Evolutionary conservation across 1,140 invertebrate species (phyloP).

Genomic region (Halictus rubicundus): DNA sequence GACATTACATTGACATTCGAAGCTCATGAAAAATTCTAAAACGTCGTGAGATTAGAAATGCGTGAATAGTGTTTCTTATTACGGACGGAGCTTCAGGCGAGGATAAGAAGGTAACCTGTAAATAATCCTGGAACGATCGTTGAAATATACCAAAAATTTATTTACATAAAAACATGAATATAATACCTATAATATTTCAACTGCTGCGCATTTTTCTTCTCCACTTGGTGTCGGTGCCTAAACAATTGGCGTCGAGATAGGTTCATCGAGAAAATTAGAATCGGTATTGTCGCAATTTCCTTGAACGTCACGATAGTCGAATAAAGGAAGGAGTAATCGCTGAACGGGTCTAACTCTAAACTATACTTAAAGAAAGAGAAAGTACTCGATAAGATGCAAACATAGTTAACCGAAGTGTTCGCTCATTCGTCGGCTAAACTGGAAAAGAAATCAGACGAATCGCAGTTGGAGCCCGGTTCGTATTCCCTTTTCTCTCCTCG

Average conservation of each 20-base stretch:
- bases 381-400: constrained; percentile 44
- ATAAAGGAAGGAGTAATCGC: constrained; percentile 60
- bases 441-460: constrained; percentile 44
- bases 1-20: too few relatives aligned
- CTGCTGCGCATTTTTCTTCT: constrained; percentile 63
- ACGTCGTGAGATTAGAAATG: too few relatives aligned
- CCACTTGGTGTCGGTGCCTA: constrained; percentile 54
- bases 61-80: too few relatives aligned
- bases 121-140: constrained; percentile 34
- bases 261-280: constrained; percentile 56
- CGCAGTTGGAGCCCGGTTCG: constrained; percentile 26
- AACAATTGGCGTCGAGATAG: constrained; percentile 58
- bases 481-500: neutral
- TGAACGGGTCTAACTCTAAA: constrained; percentile 60
- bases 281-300: constrained; percentile 69
- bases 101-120: neutral
- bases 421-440: constrained; percentile 36
- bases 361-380: constrained; percentile 42
- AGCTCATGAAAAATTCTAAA: too few relatives aligned
- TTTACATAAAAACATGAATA: constrained; percentile 79
- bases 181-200: constrained; percentile 76
- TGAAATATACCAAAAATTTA: constrained; percentile 79
- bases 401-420: constrained; percentile 18
- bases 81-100: too few relatives aligned
- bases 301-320: constrained; percentile 58